These are phyloP conservation scores for Brachyhypopomus occidentalis DNA, from an alignment of 2,113 vertebrate species.

Conservation along the genomic window DNA sequence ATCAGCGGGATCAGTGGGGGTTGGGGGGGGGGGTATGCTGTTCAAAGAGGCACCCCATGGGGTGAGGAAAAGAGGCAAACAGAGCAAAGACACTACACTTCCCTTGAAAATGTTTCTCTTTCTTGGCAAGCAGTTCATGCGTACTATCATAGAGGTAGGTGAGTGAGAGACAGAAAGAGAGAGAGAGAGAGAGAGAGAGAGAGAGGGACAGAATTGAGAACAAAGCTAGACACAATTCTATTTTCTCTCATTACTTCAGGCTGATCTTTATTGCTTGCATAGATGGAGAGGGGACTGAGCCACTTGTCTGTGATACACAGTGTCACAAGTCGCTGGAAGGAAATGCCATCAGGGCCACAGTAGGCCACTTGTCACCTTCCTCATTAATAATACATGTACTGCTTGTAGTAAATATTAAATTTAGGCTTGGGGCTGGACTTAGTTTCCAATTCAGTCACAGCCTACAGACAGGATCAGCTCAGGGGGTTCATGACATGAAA, in stretches of 20 bases:
- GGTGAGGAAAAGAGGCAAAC: not conserved
- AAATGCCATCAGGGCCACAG: not conserved
- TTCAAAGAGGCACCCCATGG: not conserved
- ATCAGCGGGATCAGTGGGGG: not conserved
- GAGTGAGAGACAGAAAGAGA: not conserved
- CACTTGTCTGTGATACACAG: not conserved
- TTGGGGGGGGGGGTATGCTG: not conserved
- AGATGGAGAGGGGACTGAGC: no score
- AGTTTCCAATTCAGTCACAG: conserved; percentile 19
- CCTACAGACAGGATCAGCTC: conserved; percentile 37
- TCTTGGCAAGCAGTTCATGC: not conserved
- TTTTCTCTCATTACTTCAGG: not conserved
- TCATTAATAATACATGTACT: conserved; percentile 52
- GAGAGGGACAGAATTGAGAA: not conserved
- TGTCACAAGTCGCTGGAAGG: not conserved
- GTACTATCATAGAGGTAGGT: not conserved
- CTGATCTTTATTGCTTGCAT: no score
- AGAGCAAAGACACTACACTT: not conserved
- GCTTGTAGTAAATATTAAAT: conserved; percentile 46
- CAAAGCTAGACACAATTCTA: not conserved
- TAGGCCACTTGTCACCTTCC: conserved; percentile 34
- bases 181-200: not conserved
- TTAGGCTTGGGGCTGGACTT: conserved; percentile 37
- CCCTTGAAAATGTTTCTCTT: not conserved
- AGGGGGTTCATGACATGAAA: conserved; percentile 55